Evolutionary conservation across 2,888 invertebrate genomes (phyloP), one percentile per base, ranked within the genome.

Genomic region (Amphipyra berbera): DNA sequence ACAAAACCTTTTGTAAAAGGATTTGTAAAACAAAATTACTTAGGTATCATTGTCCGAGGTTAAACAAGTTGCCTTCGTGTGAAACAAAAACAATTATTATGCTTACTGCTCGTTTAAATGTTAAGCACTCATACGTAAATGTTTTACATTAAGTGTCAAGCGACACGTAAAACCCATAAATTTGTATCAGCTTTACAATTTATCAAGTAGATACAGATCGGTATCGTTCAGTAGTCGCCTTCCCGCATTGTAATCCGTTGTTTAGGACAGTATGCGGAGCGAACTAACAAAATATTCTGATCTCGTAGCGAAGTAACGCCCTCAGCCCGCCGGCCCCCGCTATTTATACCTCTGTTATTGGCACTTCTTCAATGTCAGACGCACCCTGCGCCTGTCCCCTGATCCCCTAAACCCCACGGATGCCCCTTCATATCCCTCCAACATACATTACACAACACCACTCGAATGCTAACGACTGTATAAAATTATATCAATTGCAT

Each of bases 361-460:
- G 93, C 95, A 95, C 95, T 95, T 95, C 95, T 95, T 95, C 95
- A 95, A 94, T 95, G 95, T 95, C 95, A 95, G 91, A 86, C 95
- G 94, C 95, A 95, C 95, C 95, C 95, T 92, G 92, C 82, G 89
- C 84, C 84, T 87, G 85, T 88, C 88, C 91, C 90, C 87, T 88
- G 86, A 88, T 86, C 88, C 90, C 84, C 85, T 85, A 87, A 88
- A 85, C 90, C 88, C 87, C 81, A 74, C 79, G 77, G 86, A 84
- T 86, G 84, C 88, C 87, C 85, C 88, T 85, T 82, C 73, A 74
- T 79, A 85, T 83, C 88, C 90, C 88, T 88, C 84, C 86, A 79
- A 90, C 93, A 92, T 89, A 90, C 92, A 93, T 93, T 93, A 92
- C 89, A 84, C 85, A 85, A 91, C 91, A 90, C 90, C 88, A 88